A percentile compares a stretch with the other conserved stretches of the same genome.
Conservation (phyloP, 2,113 vertebrate genomes). For the Herpailurus yagouaroundi region DNA sequence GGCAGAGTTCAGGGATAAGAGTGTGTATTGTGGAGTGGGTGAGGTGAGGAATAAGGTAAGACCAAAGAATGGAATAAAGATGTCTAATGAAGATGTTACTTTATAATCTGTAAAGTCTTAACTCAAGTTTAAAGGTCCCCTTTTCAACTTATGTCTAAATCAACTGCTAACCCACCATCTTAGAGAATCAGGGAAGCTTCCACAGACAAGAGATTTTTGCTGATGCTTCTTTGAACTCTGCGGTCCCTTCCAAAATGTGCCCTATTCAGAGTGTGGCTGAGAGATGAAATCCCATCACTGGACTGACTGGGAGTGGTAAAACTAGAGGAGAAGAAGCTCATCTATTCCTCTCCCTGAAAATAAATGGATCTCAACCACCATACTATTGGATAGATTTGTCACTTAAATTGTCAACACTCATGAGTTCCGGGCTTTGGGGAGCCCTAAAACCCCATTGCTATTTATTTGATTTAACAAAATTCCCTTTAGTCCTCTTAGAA, state of each 20-base stretch:
- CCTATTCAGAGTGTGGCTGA: neutral
- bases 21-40: neutral
- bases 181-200: neutral
- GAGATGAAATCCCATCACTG: neutral
- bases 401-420: neutral
- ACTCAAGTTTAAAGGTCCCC: neutral
- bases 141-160: neutral
- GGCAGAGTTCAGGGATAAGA: neutral
- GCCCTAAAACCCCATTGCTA: neutral
- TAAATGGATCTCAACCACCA: neutral
- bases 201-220: neutral
- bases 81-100: neutral
- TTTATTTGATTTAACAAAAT: constrained; percentile 13
- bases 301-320: neutral
- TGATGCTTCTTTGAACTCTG: neutral
- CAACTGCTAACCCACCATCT: neutral
- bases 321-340: neutral
- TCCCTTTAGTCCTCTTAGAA: neutral
- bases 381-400: neutral
- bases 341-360: neutral
- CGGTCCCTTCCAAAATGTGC: neutral
- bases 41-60: neutral
- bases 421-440: neutral
- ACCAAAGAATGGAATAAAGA: neutral
- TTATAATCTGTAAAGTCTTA: neutral